phyloP scores from a whole-genome alignment of 2,888 invertebrate genomes.

The Dermolepida albohirtum region DNA sequence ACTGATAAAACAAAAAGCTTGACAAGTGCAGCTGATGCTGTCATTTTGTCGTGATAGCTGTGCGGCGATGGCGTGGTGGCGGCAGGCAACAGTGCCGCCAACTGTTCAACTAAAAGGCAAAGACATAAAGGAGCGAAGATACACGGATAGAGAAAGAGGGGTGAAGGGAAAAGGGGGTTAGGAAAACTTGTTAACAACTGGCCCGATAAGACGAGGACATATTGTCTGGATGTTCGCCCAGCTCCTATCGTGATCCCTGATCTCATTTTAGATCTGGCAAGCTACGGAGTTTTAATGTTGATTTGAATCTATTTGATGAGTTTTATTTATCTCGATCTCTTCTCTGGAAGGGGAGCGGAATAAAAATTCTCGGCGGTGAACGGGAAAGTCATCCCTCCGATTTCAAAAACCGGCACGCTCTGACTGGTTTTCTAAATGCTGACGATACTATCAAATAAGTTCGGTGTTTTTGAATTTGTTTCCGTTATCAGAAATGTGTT shows the following conservation, averaged over 20 bases:
- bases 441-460: constrained; percentile 59
- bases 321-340: constrained; percentile 62
- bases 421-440: constrained; percentile 6
- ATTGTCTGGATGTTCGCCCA: constrained; percentile 64
- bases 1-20: constrained; percentile 61
- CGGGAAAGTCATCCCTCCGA: constrained; percentile 53
- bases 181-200: constrained; percentile 65
- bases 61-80: constrained; percentile 1
- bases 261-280: constrained; percentile 65
- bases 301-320: constrained; percentile 66
- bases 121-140: constrained; percentile 1
- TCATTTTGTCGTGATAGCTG: constrained; percentile 48
- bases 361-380: constrained; percentile 12
- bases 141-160: not conserved
- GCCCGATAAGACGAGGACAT: constrained; percentile 63
- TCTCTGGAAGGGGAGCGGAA: constrained; percentile 41
- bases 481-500: constrained; percentile 51
- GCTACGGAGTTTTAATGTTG: constrained; percentile 63
- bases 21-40: constrained; percentile 59
- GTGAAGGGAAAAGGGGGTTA: constrained; percentile 48
- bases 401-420: constrained; percentile 55
- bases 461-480: constrained; percentile 60
- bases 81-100: constrained; percentile 42
- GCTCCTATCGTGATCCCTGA: constrained; percentile 59
- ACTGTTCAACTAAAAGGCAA: constrained; percentile 10